Conservation (phyloP, 2,797 vertebrate genomes). For the Onychomys torridus region DNA sequence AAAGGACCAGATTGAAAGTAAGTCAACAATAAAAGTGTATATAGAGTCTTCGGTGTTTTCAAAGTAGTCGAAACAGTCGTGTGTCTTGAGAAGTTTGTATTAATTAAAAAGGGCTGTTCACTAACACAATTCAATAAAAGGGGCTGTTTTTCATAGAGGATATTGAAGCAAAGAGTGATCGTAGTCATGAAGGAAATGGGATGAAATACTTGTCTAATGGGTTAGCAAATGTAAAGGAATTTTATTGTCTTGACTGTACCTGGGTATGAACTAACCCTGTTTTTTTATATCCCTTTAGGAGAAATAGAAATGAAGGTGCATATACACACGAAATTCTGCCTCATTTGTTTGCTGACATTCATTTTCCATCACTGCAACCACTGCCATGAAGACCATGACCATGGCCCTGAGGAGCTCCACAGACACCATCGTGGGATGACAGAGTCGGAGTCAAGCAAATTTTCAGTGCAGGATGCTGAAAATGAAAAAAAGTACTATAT, state of each 20-base stretch:
- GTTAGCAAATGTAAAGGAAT: background rate
- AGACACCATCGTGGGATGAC: slow-evolving; percentile 84
- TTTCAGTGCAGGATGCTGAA: slow-evolving; percentile 88
- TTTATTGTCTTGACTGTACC: background rate
- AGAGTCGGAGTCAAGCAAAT: slow-evolving; percentile 81
- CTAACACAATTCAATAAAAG: background rate
- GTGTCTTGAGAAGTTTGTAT: background rate
- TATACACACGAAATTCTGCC: slow-evolving; percentile 96
- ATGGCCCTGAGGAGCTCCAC: slow-evolving; percentile 90
- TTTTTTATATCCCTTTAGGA: slow-evolving; percentile 87
- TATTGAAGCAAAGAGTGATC: background rate
- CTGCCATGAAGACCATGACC: slow-evolving; percentile 92
- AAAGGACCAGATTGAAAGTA: background rate
- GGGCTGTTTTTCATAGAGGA: background rate
- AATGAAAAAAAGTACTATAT: slow-evolving; percentile 96
- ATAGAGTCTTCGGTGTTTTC: background rate
- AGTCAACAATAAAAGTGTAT: background rate
- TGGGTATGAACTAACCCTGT: slow-evolving; percentile 26
- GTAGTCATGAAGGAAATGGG: slow-evolving; percentile 1
- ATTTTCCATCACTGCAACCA: slow-evolving; percentile 96
- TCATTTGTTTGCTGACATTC: slow-evolving; percentile 98
- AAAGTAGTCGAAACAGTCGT: background rate
- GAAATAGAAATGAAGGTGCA: slow-evolving; percentile 96
- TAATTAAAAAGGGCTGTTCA: background rate
- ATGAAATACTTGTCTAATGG: slow-evolving; percentile 1